Percentiles rank a stretch among this genome's conserved stretches.
phyloP scores from a whole-genome alignment of 2,888 invertebrate genomes.

The Noctua janthina region DNA sequence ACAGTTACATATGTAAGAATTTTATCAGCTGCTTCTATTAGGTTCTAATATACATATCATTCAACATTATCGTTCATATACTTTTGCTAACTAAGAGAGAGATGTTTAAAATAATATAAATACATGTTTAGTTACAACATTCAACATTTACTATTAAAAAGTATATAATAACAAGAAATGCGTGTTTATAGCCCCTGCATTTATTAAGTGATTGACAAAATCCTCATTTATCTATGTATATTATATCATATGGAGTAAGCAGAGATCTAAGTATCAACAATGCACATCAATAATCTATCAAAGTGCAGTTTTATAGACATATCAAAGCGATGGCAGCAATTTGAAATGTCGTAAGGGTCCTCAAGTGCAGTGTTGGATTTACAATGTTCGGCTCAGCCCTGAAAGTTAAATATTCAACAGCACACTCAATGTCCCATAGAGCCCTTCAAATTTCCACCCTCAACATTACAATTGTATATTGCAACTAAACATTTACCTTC shows the following conservation, averaged over 20 bases:
- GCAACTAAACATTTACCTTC: constrained; percentile 47
- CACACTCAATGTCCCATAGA: neutral
- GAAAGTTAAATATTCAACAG: neutral
- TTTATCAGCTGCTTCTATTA: constrained; percentile 58
- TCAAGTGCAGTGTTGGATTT: neutral
- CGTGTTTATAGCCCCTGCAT: neutral
- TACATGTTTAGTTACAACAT: constrained; percentile 58
- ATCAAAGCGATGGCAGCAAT: neutral
- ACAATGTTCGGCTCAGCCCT: neutral
- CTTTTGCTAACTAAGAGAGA: constrained; percentile 34
- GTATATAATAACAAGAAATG: constrained; percentile 1
- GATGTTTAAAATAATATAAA: constrained; percentile 42
- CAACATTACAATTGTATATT: constrained; percentile 40
- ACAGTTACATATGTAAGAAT: constrained; percentile 1
- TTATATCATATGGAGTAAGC: constrained; percentile 24
- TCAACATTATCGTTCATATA: constrained; percentile 29
- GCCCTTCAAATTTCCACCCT: neutral
- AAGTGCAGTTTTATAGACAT: constrained; percentile 23
- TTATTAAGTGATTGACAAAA: constrained; percentile 17
- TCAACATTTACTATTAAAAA: constrained; percentile 11
- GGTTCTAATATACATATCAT: constrained; percentile 61
- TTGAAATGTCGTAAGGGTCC: neutral
- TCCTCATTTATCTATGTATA: constrained; percentile 15
- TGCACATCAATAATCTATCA: constrained; percentile 18
- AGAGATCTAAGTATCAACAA: constrained; percentile 33